Conservation (phyloP, 2,113 vertebrate species). For the Oryzias woworae region DNA sequence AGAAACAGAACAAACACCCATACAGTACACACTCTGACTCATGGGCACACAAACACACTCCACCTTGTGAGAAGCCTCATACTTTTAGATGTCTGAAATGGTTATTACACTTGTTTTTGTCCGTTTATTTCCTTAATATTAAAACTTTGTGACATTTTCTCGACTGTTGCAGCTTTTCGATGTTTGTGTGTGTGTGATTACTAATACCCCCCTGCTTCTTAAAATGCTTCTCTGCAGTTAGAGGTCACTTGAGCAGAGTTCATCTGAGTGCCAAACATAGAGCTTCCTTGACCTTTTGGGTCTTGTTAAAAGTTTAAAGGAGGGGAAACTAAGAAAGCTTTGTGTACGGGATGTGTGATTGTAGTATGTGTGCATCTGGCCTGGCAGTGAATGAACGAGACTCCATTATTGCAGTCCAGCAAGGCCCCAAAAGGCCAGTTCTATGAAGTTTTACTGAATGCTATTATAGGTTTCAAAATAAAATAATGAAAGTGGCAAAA, state of each 20-base stretch:
- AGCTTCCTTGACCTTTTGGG: conserved; percentile 58
- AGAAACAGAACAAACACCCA: conserved; percentile 68
- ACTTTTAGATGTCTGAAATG: conserved; percentile 28
- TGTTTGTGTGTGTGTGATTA: conserved; percentile 17
- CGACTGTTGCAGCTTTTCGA: neutral
- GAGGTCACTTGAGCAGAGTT: conserved; percentile 48
- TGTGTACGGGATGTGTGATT: conserved; percentile 34
- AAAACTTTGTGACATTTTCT: neutral
- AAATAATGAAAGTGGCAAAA: too few species aligned
- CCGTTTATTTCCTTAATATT: neutral
- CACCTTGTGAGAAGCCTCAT: conserved; percentile 32
- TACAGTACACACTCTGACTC: conserved; percentile 12
- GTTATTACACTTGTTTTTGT: conserved; percentile 21
- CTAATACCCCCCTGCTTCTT: conserved; percentile 38
- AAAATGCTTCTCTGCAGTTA: conserved; percentile 15
- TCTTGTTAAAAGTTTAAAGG: conserved; percentile 61
- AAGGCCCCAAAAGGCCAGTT: too few species aligned
- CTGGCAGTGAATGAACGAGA: too few species aligned
- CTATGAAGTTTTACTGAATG: too few species aligned
- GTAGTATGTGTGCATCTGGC: too few species aligned
- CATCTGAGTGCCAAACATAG: conserved; percentile 44
- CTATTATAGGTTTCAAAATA: too few species aligned
- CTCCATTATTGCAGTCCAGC: too few species aligned
- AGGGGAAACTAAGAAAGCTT: conserved; percentile 56
- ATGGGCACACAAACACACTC: conserved; percentile 17